phyloP scores from a whole-genome alignment of 2,888 invertebrate genomes.

The Phoenoteleia sp. region DNA sequence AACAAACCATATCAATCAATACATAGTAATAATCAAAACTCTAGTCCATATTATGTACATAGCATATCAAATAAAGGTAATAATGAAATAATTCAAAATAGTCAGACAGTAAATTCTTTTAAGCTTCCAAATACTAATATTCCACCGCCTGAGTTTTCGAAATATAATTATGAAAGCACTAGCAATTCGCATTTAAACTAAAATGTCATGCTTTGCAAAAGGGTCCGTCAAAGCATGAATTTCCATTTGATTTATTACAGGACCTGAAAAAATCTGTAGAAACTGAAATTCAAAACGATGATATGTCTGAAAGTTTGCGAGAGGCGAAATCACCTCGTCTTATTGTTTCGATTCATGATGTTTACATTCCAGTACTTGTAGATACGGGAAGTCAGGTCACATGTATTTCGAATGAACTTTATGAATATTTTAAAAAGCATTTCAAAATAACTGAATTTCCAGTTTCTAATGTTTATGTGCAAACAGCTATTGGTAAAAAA shows the following conservation, averaged over 20 bases:
- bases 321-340: background rate
- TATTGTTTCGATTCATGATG: background rate
- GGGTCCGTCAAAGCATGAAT: slow-evolving; percentile 20
- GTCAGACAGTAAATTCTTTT: too few relatives aligned
- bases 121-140: background rate
- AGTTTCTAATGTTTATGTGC: slow-evolving; percentile 10
- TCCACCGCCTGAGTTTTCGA: background rate
- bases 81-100: too few relatives aligned
- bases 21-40: too few relatives aligned
- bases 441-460: slow-evolving; percentile 12
- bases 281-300: background rate
- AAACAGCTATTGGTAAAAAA: slow-evolving; percentile 29
- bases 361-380: background rate
- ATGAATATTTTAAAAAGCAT: slow-evolving; percentile 7
- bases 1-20: too few relatives aligned
- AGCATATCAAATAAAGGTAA: too few relatives aligned
- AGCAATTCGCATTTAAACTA: slow-evolving; percentile 13
- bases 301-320: background rate
- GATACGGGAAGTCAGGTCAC: slow-evolving; percentile 28
- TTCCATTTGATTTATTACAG: slow-evolving; percentile 14
- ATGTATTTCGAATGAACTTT: slow-evolving; percentile 8
- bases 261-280: background rate
- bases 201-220: background rate
- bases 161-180: background rate
- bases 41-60: too few relatives aligned